Base-by-base conservation (phyloP, 1,140 invertebrate species). In the Pemphigus obesinymphae region DNA sequence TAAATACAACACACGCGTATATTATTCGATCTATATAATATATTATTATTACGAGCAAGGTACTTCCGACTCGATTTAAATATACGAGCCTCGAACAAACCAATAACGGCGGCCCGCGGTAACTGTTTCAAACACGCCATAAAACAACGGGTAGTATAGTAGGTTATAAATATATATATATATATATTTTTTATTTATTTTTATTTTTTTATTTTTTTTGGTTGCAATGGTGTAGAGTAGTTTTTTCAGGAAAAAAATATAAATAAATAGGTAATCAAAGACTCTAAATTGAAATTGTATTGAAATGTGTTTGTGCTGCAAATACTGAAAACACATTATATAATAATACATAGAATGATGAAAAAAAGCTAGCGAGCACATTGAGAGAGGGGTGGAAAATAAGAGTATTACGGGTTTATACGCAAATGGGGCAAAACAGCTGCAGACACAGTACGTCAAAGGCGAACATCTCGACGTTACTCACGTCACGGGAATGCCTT, bases 231-330 rank as follows among this genome's bases (percentile, higher is more conserved):
- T 11, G 6, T 50, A 13, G 40, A 23, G 43, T 31, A 29, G 31
- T 70, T 70, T 26, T 70, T 70, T 43, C n/a, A 13, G 40, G 17
- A 34, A 8, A 50, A 29, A 58, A 7, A 58, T 37, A 80, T 26
- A 29, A 73, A 48, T 45, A 63, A 58, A 78, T 23, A 53, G 50
- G 50, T 80, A 80, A 80, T 80, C 76, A 80, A 80, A 63, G 37
- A 63, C 37, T n/a, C n/a, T 80, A 61, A 80, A 80, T 80, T 58
- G 75, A 80, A 80, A 55, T 80, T n/a, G 34, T 29, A 58, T 61
- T 61, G 31, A 80, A 61, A 61, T 26, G 76, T 45, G 43, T 43
- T 1, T 55, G 53, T 55, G 7, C 6, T 26, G 53, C 26, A 11
- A n/a, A 20, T 50, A 43, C 63, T 29, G 37, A 63, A 61, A 63